Percentiles rank a stretch among this genome's conserved stretches.
phyloP scores from a whole-genome alignment of 1,140 invertebrate species.

The Potamilus streckersoni region DNA sequence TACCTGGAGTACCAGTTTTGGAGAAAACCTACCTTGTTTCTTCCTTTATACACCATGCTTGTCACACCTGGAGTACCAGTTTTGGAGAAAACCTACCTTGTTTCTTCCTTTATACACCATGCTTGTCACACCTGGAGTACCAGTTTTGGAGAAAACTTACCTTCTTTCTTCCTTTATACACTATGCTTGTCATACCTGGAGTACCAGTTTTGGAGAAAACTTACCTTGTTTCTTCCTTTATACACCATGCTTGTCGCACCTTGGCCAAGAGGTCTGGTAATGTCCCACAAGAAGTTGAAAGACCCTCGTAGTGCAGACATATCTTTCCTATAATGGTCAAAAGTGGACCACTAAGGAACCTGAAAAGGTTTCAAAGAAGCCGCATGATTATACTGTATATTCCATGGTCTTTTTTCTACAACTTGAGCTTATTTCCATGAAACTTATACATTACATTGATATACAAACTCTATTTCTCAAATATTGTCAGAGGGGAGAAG shows the following conservation, averaged over 20 bases:
- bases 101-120: slow-evolving; percentile 41
- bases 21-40: slow-evolving; percentile 32
- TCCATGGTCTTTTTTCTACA: too few species aligned
- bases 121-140: slow-evolving; percentile 42
- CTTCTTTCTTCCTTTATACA: slow-evolving; percentile 40
- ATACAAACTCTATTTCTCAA: too few species aligned
- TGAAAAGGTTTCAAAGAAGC: too few species aligned
- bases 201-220: neutral
- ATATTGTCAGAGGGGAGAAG: too few species aligned
- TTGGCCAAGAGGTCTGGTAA: slow-evolving; percentile 31
- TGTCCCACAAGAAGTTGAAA: slow-evolving; percentile 36
- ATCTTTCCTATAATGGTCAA: too few species aligned
- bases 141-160: slow-evolving; percentile 9
- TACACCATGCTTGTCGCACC: slow-evolving; percentile 46
- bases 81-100: slow-evolving; percentile 24
- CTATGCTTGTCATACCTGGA: slow-evolving; percentile 39
- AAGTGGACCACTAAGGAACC: too few species aligned
- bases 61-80: slow-evolving; percentile 35
- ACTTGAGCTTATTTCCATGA: too few species aligned
- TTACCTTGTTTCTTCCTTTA: slow-evolving; percentile 39
- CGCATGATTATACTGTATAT: too few species aligned
- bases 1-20: slow-evolving; percentile 18
- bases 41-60: slow-evolving; percentile 41
- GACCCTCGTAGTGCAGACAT: slow-evolving; percentile 17
- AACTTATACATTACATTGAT: too few species aligned